Percentiles rank a stretch among this genome's conserved stretches.
Conservation (phyloP, 2,888 invertebrate genomes). For the Apoda limacodes region DNA sequence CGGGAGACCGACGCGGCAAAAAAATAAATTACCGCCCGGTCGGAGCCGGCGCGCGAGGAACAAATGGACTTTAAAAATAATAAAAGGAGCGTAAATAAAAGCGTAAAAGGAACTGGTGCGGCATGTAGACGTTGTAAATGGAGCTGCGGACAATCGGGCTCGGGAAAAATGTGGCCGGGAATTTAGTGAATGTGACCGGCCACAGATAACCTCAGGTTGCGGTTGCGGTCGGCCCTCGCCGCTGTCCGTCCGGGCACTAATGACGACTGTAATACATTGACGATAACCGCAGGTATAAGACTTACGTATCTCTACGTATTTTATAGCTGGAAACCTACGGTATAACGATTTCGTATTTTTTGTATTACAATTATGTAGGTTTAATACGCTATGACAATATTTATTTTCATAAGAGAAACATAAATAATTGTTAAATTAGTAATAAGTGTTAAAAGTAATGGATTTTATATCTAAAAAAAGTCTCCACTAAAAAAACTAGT, state of each 20-base stretch:
- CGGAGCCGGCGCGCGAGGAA: constrained; percentile 65
- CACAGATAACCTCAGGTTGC: constrained; percentile 31
- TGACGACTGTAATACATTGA: constrained; percentile 47
- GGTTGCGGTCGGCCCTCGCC: constrained; percentile 37
- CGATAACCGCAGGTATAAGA: constrained; percentile 42
- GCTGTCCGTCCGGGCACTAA: constrained; percentile 35
- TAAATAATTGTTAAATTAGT: too few species aligned
- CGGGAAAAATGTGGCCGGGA: constrained; percentile 62
- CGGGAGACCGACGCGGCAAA: constrained; percentile 65
- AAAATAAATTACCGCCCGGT: constrained; percentile 64
- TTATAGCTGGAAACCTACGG: too few species aligned
- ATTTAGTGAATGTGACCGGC: constrained; percentile 63
- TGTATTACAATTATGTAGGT: too few species aligned
- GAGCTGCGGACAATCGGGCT: constrained; percentile 65
- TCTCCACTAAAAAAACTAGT: too few species aligned
- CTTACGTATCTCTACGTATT: too few species aligned
- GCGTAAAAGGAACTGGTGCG: constrained; percentile 68
- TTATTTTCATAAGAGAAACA: too few species aligned
- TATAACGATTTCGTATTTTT: too few species aligned
- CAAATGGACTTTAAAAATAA: constrained; percentile 69
- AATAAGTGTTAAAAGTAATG: too few species aligned
- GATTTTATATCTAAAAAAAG: too few species aligned
- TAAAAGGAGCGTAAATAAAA: constrained; percentile 70
- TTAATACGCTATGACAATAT: too few species aligned
- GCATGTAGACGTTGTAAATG: constrained; percentile 69